Evolutionary conservation across 2,888 invertebrate genomes (phyloP).

Genomic region (Agrypnus murinus): DNA sequence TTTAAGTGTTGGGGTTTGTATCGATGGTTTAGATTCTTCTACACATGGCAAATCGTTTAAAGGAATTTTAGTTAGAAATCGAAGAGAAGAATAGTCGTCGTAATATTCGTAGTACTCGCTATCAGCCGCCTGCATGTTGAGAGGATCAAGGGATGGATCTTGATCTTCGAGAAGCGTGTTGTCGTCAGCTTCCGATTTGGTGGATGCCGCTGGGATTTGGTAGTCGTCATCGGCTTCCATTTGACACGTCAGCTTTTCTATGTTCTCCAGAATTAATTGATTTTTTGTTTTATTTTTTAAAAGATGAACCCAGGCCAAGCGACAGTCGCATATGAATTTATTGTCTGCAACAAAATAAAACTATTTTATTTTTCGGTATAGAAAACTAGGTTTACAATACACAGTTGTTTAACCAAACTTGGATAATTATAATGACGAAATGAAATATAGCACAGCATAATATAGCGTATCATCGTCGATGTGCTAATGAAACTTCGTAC

Average conservation of each 20-base stretch:
- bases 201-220: conserved; percentile 21
- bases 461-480: no score
- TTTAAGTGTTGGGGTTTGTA: no score
- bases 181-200: conserved; percentile 42
- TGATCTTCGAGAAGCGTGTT: conserved; percentile 54
- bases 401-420: no score
- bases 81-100: no score
- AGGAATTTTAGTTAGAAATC: no score
- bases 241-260: conserved; percentile 83
- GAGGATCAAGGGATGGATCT: conserved; percentile 40
- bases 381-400: no score
- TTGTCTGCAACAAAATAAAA: conserved; percentile 89
- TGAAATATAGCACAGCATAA: no score
- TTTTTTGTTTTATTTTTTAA: conserved; percentile 85
- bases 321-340: conserved; percentile 88
- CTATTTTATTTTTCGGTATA: no score
- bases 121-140: conserved; percentile 45
- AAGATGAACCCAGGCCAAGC: conserved; percentile 85
- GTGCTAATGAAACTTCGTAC: no score
- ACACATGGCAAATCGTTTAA: no score
- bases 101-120: conserved; percentile 57
- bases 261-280: conserved; percentile 78
- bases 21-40: no score
- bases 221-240: conserved; percentile 70
- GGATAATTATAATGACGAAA: no score